Percentiles rank a stretch among this genome's conserved stretches.
These are phyloP conservation scores for Pocota personata DNA, from an alignment of 2,888 invertebrate species.

Conservation along the genomic window DNA sequence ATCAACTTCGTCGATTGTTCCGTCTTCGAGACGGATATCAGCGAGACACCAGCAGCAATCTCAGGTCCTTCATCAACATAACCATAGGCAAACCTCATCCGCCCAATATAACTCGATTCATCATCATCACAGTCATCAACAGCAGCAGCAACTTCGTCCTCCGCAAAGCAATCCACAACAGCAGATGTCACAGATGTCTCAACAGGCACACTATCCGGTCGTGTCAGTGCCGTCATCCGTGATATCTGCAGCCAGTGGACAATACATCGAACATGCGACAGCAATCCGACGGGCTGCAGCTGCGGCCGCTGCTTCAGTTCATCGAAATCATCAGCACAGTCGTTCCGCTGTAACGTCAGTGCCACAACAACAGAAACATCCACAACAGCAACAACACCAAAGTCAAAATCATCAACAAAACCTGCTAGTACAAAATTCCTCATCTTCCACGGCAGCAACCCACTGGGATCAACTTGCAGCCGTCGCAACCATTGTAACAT, in stretches of 20 bases:
- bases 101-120: slow-evolving; percentile 64
- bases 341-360: slow-evolving; percentile 5
- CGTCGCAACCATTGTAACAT: slow-evolving; percentile 79
- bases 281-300: slow-evolving; percentile 70
- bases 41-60: slow-evolving; percentile 74
- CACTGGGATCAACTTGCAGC: slow-evolving; percentile 81
- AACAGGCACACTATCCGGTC: slow-evolving; percentile 80
- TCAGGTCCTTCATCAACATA: slow-evolving; percentile 74
- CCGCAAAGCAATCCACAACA: slow-evolving; percentile 78
- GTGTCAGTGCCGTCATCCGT: slow-evolving; percentile 75
- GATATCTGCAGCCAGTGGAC: slow-evolving; percentile 64
- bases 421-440: slow-evolving; percentile 77
- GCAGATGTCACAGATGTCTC: slow-evolving; percentile 81
- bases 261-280: slow-evolving; percentile 73
- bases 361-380: slow-evolving; percentile 33
- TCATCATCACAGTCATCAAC: slow-evolving; percentile 63
- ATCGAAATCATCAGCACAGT: slow-evolving; percentile 23
- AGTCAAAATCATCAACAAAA: slow-evolving; percentile 75
- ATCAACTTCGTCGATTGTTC: slow-evolving; percentile 76
- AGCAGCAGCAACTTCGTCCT: slow-evolving; percentile 76
- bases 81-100: slow-evolving; percentile 73
- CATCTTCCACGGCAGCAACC: slow-evolving; percentile 67
- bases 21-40: slow-evolving; percentile 64
- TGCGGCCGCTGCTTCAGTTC: slow-evolving; percentile 16
- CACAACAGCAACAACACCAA: slow-evolving; percentile 76